phyloP scores from a whole-genome alignment of 2,797 vertebrate species.

The Acanthiza pusilla region DNA sequence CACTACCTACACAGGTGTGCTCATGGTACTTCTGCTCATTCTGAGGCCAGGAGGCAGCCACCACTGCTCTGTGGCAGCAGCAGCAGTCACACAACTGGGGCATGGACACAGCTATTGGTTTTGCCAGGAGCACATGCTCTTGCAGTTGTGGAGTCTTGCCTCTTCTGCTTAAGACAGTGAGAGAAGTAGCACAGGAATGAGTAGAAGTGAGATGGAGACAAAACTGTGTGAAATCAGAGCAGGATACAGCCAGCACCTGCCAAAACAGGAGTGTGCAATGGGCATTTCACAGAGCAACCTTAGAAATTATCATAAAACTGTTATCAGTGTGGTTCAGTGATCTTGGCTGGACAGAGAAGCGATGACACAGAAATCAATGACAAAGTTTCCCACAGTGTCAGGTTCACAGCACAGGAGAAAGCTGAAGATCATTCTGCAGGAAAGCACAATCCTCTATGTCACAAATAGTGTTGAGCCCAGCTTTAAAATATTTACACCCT shows the following conservation, averaged over 20 bases:
- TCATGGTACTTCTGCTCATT: not conserved
- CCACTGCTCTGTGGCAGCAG: not conserved
- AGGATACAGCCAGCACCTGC: not conserved
- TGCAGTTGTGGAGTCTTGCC: not conserved
- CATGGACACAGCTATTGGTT: not conserved
- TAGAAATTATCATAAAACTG: fast-evolving
- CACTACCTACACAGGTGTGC: not conserved
- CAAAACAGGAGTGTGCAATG: not conserved
- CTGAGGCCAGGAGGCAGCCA: not conserved
- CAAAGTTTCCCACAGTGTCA: not conserved
- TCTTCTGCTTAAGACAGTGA: not conserved
- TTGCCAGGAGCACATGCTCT: not conserved
- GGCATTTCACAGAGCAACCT: not conserved
- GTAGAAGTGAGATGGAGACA: not conserved
- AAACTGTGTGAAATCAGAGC: not conserved
- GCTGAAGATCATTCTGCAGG: not conserved
- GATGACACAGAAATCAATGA: not conserved
- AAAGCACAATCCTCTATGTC: not conserved
- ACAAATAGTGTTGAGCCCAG: not conserved
- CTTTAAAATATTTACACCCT: not conserved
- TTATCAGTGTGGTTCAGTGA: not conserved
- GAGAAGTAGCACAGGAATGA: not conserved
- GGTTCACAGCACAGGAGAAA: not conserved
- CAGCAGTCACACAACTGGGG: not conserved
- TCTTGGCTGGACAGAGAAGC: not conserved